phyloP scores from a whole-genome alignment of 2,113 vertebrate species.

The Narcine bancroftii region DNA sequence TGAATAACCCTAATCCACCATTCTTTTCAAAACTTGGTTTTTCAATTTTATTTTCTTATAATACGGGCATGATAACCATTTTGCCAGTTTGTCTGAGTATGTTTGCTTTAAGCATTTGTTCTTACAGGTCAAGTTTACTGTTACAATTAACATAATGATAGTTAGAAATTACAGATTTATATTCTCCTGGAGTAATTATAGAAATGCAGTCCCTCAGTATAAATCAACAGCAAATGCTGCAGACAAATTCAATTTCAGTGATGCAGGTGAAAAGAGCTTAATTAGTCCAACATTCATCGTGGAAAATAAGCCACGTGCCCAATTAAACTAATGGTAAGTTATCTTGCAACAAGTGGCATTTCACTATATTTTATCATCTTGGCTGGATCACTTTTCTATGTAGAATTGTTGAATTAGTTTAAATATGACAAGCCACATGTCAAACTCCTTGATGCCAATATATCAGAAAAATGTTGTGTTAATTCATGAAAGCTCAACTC shows the following conservation, averaged over 20 bases:
- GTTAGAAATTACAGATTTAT: not conserved
- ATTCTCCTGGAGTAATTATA: not conserved
- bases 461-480: not conserved
- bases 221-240: not conserved
- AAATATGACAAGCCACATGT: not conserved
- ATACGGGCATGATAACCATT: not conserved
- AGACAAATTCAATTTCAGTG: not conserved
- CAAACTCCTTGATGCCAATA: not conserved
- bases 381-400: not conserved
- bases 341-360: not conserved
- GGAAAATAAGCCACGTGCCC: not conserved
- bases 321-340: not conserved
- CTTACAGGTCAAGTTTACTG: not conserved
- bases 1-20: not conserved
- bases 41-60: conserved; percentile 8
- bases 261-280: not conserved
- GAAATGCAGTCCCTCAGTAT: not conserved
- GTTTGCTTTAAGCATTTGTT: not conserved
- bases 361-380: not conserved
- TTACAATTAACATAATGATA: not conserved
- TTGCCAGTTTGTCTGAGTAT: not conserved
- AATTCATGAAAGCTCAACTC: not conserved
- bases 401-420: not conserved
- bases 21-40: conserved; percentile 3
- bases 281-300: not conserved